Evolutionary conservation across 2,113 vertebrate species (phyloP).

Genomic region (Etheostoma spectabile): DNA sequence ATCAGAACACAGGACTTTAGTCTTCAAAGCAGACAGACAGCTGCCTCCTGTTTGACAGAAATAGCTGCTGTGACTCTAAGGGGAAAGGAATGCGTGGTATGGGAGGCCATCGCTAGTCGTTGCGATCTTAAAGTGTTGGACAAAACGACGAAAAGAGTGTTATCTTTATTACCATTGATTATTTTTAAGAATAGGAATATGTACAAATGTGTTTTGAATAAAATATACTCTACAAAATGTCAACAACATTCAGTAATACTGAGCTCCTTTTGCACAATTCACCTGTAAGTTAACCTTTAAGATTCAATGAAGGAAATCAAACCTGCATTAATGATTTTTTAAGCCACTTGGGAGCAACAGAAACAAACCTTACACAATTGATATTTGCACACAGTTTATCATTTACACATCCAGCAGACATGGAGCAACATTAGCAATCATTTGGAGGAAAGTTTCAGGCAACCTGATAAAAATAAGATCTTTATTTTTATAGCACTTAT

Average conservation of each 20-base stretch:
- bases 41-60: slow-evolving; percentile 41
- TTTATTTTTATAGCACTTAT: no score
- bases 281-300: neutral
- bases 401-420: neutral
- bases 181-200: neutral
- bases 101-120: neutral
- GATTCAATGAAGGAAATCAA: neutral
- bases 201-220: no score
- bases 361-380: neutral
- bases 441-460: neutral
- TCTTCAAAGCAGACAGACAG: slow-evolving; percentile 4
- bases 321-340: neutral
- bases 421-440: neutral
- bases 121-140: no score
- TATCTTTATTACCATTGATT: neutral
- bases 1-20: neutral
- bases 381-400: neutral
- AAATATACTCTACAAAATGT: neutral
- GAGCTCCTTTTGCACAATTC: neutral
- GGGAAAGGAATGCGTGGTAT: slow-evolving; percentile 58
- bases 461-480: neutral
- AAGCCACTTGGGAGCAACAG: neutral
- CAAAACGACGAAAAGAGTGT: neutral
- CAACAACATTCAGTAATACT: neutral
- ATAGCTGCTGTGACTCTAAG: slow-evolving; percentile 30